Percentiles rank a stretch among this genome's conserved stretches.
Evolutionary conservation across 2,888 invertebrate species (phyloP).

Genomic region (Onthophagus sagittarius): DNA sequence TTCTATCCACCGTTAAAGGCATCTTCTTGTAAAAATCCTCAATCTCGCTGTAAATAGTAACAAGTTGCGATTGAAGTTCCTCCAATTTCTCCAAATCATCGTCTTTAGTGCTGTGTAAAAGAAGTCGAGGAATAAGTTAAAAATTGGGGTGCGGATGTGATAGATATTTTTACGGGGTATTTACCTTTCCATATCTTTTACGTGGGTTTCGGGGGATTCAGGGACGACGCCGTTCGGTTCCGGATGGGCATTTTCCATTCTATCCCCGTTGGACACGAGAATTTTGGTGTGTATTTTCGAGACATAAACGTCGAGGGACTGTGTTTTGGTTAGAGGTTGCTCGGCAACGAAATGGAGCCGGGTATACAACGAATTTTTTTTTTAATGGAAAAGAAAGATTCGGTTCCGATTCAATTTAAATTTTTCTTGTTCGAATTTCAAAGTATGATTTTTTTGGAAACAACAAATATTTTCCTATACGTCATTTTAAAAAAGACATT

Average conservation of each 20-base stretch:
- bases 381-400: not conserved
- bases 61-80: not conserved
- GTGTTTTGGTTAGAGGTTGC: not conserved
- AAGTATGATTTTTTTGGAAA: too few species aligned
- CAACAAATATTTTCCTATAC: too few species aligned
- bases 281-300: not conserved
- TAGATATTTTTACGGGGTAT: not conserved
- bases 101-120: not conserved
- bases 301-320: not conserved
- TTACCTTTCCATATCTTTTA: not conserved
- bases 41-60: not conserved
- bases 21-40: slow-evolving; percentile 1
- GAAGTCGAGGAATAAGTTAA: not conserved
- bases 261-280: not conserved
- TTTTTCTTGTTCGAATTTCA: too few species aligned
- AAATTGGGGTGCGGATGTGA: too few species aligned
- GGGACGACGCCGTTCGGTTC: not conserved
- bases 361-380: not conserved
- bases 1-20: not conserved
- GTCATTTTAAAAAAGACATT: too few species aligned
- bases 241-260: not conserved
- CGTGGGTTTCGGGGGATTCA: not conserved
- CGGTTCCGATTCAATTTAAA: too few species aligned
- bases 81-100: not conserved
- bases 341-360: not conserved